These are phyloP conservation scores for Limonius californicus DNA, from an alignment of 1,140 invertebrate species.

Conservation along the genomic window DNA sequence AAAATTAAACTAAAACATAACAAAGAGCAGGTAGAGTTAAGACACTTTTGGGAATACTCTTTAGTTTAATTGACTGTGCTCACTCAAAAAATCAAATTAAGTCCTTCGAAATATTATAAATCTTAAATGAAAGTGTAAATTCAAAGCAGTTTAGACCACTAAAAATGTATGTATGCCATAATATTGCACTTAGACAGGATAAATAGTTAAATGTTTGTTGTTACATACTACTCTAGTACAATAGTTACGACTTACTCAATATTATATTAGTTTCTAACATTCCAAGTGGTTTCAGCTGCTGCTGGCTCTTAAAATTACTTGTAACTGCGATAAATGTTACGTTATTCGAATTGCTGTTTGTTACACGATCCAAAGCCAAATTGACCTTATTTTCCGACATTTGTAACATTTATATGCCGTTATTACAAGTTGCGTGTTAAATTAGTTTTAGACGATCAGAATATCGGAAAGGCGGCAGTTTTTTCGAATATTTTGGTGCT, in stretches of 20 bases:
- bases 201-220: conserved; percentile 31
- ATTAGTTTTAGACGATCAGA: background rate
- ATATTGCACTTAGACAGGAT: conserved; percentile 10
- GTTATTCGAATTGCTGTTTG: too few relatives aligned
- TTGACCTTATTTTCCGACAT: background rate
- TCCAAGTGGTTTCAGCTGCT: conserved; percentile 16
- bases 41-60: too few relatives aligned
- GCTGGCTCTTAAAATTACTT: background rate
- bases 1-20: too few relatives aligned
- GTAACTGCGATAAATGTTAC: background rate
- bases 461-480: background rate
- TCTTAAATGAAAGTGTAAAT: too few relatives aligned
- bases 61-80: too few relatives aligned
- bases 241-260: conserved; percentile 11
- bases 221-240: conserved; percentile 26
- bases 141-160: conserved; percentile 4
- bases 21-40: too few relatives aligned
- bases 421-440: background rate
- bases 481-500: background rate
- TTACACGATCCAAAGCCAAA: too few relatives aligned
- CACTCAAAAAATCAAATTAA: too few relatives aligned
- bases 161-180: conserved; percentile 21
- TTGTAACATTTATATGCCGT: background rate
- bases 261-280: conserved; percentile 17
- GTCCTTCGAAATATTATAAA: too few relatives aligned